phyloP scores from a whole-genome alignment of 2,113 vertebrate genomes.

The Hepsetus odoe region DNA sequence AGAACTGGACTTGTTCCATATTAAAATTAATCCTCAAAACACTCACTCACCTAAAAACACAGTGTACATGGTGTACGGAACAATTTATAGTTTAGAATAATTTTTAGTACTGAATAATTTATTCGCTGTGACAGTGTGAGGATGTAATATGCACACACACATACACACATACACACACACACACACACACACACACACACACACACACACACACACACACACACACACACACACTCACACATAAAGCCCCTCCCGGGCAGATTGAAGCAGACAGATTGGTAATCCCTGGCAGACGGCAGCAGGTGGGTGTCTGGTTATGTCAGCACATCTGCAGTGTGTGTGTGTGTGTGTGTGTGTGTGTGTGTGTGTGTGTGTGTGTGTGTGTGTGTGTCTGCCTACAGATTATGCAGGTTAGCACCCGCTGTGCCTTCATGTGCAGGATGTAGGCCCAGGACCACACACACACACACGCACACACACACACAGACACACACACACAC shows the following conservation, averaged over 20 bases:
- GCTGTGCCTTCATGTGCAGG: background rate
- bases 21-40: no score
- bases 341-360: slow-evolving; percentile 53
- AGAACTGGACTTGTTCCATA: no score
- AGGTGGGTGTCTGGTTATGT: slow-evolving; percentile 54
- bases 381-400: slow-evolving; percentile 61
- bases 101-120: no score
- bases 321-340: slow-evolving; percentile 32
- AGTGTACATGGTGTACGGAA: no score
- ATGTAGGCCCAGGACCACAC: no score
- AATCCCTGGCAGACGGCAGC: slow-evolving; percentile 71
- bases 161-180: background rate
- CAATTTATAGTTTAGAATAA: no score
- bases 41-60: no score
- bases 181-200: background rate
- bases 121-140: no score
- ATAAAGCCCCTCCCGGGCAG: slow-evolving; percentile 64
- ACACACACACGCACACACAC: no score
- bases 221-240: slow-evolving; percentile 46
- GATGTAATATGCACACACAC: no score
- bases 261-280: slow-evolving; percentile 64
- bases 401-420: slow-evolving; percentile 62
- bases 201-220: slow-evolving; percentile 18
- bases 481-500: no score
- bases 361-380: slow-evolving; percentile 49